Conservation (phyloP, 2,113 vertebrate species). For the Scomber colias region DNA sequence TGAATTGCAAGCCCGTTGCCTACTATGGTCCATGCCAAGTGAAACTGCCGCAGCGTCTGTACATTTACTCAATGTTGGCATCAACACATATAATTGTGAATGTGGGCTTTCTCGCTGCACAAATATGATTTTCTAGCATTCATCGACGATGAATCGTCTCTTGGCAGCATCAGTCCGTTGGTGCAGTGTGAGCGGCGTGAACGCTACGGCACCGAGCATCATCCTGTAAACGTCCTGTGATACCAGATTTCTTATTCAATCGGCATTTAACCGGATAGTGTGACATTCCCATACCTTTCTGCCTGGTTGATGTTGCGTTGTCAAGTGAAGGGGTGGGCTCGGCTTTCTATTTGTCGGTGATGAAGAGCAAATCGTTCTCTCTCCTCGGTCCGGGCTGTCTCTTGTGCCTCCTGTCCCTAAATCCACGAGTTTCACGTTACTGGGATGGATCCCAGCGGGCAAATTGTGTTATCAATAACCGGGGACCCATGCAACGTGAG, state of each 20-base stretch:
- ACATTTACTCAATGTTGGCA: slow-evolving; percentile 68
- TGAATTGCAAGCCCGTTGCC: slow-evolving; percentile 70
- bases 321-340: slow-evolving; percentile 83
- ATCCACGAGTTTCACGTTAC: slow-evolving; percentile 73
- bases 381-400: slow-evolving; percentile 38
- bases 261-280: slow-evolving; percentile 54
- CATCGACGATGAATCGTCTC: slow-evolving; percentile 64
- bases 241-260: slow-evolving; percentile 44
- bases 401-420: slow-evolving; percentile 51
- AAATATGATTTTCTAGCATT: slow-evolving; percentile 65
- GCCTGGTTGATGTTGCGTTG: slow-evolving; percentile 81
- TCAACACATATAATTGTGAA: slow-evolving; percentile 63
- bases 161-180: slow-evolving; percentile 61
- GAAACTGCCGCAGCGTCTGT: slow-evolving; percentile 84
- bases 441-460: slow-evolving; percentile 79
- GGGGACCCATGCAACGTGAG: slow-evolving; percentile 82
- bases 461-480: slow-evolving; percentile 81
- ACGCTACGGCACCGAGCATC: slow-evolving; percentile 55
- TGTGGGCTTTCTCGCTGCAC: slow-evolving; percentile 52
- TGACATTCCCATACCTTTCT: slow-evolving; percentile 83
- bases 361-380: slow-evolving; percentile 54
- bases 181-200: slow-evolving; percentile 71
- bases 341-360: slow-evolving; percentile 62
- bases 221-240: slow-evolving; percentile 19
- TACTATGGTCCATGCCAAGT: slow-evolving; percentile 76